Percentiles rank a stretch among this genome's conserved stretches.
phyloP scores from a whole-genome alignment of 2,113 vertebrate genomes.

The Lathamus discolor region DNA sequence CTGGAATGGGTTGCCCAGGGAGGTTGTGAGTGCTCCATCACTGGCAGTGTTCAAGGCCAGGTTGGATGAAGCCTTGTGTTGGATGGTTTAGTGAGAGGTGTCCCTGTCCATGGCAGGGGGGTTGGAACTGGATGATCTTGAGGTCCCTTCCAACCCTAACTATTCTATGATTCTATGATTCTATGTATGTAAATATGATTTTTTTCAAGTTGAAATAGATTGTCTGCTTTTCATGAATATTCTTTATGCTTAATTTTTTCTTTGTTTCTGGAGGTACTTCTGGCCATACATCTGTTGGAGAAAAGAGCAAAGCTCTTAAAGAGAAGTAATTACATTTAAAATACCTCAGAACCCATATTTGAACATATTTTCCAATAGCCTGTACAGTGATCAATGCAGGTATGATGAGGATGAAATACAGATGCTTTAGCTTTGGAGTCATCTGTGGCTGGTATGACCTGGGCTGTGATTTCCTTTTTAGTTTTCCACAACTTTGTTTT shows the following conservation, averaged over 20 bases:
- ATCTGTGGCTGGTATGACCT: neutral
- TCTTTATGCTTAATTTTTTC: neutral
- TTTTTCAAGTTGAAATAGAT: neutral
- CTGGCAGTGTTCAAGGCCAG: too few relatives aligned
- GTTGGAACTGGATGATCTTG: too few relatives aligned
- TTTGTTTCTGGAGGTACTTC: constrained; percentile 49
- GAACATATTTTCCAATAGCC: constrained; percentile 35
- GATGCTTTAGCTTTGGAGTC: neutral
- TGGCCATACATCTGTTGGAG: constrained; percentile 28
- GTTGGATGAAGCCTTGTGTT: too few relatives aligned
- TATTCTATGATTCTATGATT: too few relatives aligned
- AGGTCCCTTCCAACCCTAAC: too few relatives aligned
- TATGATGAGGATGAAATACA: constrained; percentile 18
- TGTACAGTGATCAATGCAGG: neutral
- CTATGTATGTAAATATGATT: neutral
- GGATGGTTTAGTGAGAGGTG: too few relatives aligned
- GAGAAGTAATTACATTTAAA: constrained; percentile 43
- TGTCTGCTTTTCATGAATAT: neutral
- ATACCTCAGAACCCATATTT: neutral
- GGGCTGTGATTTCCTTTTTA: neutral
- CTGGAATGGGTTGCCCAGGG: too few relatives aligned
- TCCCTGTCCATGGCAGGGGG: too few relatives aligned
- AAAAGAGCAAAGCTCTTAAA: constrained; percentile 53
- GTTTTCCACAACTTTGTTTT: neutral
- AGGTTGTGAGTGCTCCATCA: too few relatives aligned